These are phyloP conservation scores for Muntiacus muntjak DNA, from an alignment of 2,113 vertebrate genomes.

Conservation along the genomic window DNA sequence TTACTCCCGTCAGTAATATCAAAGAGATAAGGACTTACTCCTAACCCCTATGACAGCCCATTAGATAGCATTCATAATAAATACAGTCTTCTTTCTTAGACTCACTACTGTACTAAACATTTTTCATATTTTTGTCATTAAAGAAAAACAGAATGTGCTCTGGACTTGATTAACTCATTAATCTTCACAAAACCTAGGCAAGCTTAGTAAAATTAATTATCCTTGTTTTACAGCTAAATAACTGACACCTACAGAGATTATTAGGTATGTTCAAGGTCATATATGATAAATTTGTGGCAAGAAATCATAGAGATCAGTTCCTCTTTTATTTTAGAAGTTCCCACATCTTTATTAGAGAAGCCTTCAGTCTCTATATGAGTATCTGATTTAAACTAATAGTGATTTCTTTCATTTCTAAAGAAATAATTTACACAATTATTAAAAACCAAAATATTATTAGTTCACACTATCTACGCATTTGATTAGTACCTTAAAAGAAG, in stretches of 20 bases:
- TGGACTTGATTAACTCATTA: slow-evolving; percentile 55
- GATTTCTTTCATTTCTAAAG: background rate
- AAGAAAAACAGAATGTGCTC: slow-evolving; percentile 28
- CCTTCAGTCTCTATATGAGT: background rate
- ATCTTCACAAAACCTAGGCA: slow-evolving; percentile 35
- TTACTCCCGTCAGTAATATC: background rate
- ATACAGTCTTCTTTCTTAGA: background rate
- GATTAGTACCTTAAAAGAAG: background rate
- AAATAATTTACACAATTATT: background rate
- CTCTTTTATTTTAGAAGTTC: background rate
- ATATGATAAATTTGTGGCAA: background rate
- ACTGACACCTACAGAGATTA: background rate
- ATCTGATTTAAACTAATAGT: background rate
- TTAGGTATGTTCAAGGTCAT: background rate
- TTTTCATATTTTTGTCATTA: slow-evolving; percentile 35
- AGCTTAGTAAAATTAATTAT: slow-evolving; percentile 34
- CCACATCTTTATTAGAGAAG: background rate
- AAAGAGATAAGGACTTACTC: background rate
- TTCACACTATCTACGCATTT: background rate
- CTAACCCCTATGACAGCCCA: background rate
- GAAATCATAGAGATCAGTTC: background rate
- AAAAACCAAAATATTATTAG: background rate
- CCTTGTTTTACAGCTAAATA: slow-evolving; percentile 15
- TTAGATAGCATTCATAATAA: background rate
- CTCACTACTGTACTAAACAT: background rate